Percentiles rank a stretch among this genome's conserved stretches.
These are phyloP conservation scores for Tragelaphus scriptus DNA, from an alignment of 2,113 vertebrate genomes.

Conservation along the genomic window DNA sequence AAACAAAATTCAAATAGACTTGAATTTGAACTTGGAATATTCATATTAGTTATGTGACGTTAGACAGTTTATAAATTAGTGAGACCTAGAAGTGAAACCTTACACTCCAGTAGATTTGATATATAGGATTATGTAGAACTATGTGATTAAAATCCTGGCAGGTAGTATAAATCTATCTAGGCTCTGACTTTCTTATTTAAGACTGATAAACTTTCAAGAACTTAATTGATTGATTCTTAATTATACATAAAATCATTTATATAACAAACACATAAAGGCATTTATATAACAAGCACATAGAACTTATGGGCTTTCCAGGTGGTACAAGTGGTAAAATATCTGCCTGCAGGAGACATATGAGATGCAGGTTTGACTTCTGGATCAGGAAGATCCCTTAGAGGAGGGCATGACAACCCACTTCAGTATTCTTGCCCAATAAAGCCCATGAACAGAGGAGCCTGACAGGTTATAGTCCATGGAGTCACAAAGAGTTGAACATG, in stretches of 20 bases:
- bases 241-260: not conserved
- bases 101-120: not conserved
- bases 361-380: no score
- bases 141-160: not conserved
- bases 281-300: not conserved
- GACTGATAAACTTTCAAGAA: not conserved
- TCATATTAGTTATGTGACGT: not conserved
- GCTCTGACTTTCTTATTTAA: not conserved
- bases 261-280: not conserved
- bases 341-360: no score
- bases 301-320: no score
- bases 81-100: not conserved
- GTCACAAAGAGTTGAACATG: no score
- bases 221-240: not conserved
- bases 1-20: not conserved
- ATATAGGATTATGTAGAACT: not conserved
- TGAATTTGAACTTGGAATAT: not conserved
- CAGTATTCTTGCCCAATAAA: no score
- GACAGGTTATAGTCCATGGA: no score
- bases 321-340: no score
- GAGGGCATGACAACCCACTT: no score
- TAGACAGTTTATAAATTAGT: not conserved
- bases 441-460: no score
- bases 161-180: not conserved
- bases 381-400: no score